Evolutionary conservation across 2,113 vertebrate genomes (phyloP).

Genomic region (Sarotherodon lohbergeri): DNA sequence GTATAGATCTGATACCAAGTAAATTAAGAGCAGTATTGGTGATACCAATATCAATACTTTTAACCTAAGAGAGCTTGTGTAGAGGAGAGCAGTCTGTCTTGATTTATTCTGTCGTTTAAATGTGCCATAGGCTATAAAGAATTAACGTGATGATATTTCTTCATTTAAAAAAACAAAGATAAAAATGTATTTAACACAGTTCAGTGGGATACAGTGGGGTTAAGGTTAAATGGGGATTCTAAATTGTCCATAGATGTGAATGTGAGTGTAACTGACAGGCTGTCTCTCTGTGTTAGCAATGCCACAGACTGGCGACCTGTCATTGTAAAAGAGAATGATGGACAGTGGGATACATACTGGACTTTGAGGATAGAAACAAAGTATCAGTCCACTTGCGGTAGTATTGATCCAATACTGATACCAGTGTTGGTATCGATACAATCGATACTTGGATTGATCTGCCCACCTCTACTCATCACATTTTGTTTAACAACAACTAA

Average conservation of each 20-base stretch:
- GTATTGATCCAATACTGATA: neutral
- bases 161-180: neutral
- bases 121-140: neutral
- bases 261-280: neutral
- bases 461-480: neutral
- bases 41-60: neutral
- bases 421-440: neutral
- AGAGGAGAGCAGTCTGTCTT: neutral
- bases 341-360: neutral
- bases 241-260: neutral
- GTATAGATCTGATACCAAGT: neutral
- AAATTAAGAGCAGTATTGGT: neutral
- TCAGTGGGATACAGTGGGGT: neutral
- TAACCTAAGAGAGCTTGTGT: neutral
- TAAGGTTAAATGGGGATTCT: neutral
- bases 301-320: neutral
- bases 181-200: neutral
- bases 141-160: neutral
- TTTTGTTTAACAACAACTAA: neutral
- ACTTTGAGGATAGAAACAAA: neutral
- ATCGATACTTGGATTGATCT: neutral
- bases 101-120: neutral
- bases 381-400: neutral
- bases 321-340: neutral
- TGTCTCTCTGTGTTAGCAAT: neutral